Base-by-base conservation (phyloP, 2,113 vertebrate species). In the Scophthalmus maximus region DNA sequence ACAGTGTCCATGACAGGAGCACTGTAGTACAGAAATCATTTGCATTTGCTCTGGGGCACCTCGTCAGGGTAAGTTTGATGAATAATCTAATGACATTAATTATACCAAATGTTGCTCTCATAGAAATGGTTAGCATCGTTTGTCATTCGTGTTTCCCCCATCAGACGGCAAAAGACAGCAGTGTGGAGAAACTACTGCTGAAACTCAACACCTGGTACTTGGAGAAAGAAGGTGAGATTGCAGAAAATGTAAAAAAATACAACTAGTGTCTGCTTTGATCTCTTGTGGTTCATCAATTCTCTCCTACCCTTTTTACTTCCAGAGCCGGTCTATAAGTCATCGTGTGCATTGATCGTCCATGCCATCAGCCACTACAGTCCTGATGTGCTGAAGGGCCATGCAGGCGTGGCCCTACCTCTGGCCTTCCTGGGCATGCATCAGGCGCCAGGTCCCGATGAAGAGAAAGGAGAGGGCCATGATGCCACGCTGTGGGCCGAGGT, bases 351-450 rank as follows among this genome's bases (percentile, higher is more conserved):
- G 92, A 98, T 93, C 4, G 23, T 97, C 34, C 96, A 98, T 74
- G 95, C 97, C 32, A 94, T 99, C 90, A 96, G 97, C 71, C 96
- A 96, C 73, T 98, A 98, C 79, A 98, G 97, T 46, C 96, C 97
- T 0, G 98, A 99, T 3, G 95, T 98, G 20, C 82, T 99, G 82
- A 98, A 98, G 92, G 95, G 90, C 64, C 96, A 98, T 7, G 96
- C 94, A 3, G 95, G 91, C n/a, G 90, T 95, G 30, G 95, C 95
- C 3, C 92, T 99, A 64, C 97, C 98, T 0, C 87, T 99, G 87
- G 97, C 97, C 11, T 99, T 99, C 91, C 90, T 99, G 70, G 98
- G 97, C 36, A 99, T 99, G 97, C 97, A 99, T 63, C 97, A 99
- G 85, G 87, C 95, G n/a, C 59, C 94, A 30, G 86, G 95, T 73